A percentile compares a stretch with the other conserved stretches of the same genome.
Conservation (phyloP, 2,888 invertebrate genomes). For the Norana najaformis region DNA sequence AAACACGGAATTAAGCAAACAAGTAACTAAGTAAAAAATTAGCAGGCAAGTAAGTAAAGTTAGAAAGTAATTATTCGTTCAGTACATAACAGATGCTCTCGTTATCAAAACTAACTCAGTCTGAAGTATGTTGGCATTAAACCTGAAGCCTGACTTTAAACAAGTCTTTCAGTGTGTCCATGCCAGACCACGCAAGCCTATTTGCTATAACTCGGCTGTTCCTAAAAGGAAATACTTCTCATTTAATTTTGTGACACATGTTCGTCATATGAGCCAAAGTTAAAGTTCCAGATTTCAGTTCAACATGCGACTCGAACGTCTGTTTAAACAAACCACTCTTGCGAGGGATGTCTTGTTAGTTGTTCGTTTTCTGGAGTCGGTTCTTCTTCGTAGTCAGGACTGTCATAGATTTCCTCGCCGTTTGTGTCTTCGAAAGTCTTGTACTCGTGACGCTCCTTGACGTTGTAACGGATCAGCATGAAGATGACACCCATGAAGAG, state of each 20-base stretch:
- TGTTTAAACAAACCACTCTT: conserved; percentile 9
- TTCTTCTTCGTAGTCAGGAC: neutral
- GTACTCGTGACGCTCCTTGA: conserved; percentile 6
- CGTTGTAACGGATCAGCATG: neutral
- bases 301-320: neutral
- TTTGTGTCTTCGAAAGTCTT: conserved; percentile 8
- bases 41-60: neutral
- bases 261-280: neutral
- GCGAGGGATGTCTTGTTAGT: neutral
- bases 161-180: neutral
- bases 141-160: neutral
- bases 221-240: neutral
- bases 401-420: neutral
- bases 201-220: neutral
- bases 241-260: neutral
- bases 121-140: neutral
- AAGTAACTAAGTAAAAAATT: neutral
- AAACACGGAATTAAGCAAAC: neutral
- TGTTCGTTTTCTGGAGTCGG: neutral
- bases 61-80: neutral
- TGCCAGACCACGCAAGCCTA: neutral
- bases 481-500: neutral
- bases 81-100: neutral
- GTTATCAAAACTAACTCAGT: neutral
- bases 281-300: neutral